Evolutionary conservation across 2,797 vertebrate species (phyloP).

Genomic region (Simalia tracyae): DNA sequence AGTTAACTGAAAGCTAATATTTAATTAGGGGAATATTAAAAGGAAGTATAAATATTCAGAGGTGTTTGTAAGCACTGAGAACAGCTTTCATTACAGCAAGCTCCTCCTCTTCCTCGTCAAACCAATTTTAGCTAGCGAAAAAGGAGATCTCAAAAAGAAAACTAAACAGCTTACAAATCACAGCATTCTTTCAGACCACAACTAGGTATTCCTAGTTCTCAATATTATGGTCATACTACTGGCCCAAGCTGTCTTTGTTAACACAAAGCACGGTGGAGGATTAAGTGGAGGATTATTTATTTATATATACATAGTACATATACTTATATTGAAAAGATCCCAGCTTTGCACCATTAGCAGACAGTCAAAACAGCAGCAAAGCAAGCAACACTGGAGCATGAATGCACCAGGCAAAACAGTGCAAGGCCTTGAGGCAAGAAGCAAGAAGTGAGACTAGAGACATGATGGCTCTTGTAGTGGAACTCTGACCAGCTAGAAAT

Average conservation of each 20-base stretch:
- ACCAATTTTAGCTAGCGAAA: background rate
- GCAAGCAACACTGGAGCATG: conserved; percentile 67
- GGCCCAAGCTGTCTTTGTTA: background rate
- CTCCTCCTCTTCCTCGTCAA: background rate
- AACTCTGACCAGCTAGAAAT: conserved; percentile 53
- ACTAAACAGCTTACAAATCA: conserved; percentile 45
- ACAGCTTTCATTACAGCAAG: background rate
- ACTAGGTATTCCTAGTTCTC: conserved; percentile 5
- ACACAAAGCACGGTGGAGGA: background rate
- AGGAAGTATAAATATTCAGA: background rate
- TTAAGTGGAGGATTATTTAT: conserved; percentile 39
- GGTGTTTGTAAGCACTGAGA: background rate
- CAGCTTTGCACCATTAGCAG: conserved; percentile 68
- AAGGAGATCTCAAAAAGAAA: conserved; percentile 35
- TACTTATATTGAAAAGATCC: conserved; percentile 66
- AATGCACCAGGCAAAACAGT: conserved; percentile 58
- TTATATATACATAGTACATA: conserved; percentile 62
- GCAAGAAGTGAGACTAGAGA: conserved; percentile 26
- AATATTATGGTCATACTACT: conserved; percentile 15
- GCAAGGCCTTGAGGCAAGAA: conserved; percentile 30
- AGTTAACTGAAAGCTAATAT: background rate
- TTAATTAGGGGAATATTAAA: background rate
- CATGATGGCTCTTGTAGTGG: background rate
- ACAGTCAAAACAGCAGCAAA: conserved; percentile 72
- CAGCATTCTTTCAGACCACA: background rate